phyloP scores from a whole-genome alignment of 92 coral and sea anemone species.

The Epizoanthus scotinus region DNA sequence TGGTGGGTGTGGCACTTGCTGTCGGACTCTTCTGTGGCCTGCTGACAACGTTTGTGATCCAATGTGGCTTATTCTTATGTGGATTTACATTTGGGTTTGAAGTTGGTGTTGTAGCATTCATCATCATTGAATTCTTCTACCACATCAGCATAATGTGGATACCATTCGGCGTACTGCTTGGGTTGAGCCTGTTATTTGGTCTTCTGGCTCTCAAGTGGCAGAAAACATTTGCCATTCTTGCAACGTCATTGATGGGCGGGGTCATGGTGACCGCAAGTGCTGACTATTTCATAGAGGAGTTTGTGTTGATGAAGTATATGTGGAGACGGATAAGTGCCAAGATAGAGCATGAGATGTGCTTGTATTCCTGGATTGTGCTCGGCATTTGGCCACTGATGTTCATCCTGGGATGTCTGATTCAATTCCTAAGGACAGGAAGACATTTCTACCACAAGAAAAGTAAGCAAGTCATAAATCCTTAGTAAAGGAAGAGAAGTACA shows the following conservation, averaged over 20 bases:
- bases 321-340: slow-evolving; percentile 86
- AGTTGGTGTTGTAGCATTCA: slow-evolving; percentile 73
- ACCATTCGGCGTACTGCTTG: slow-evolving; percentile 90
- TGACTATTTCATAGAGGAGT: slow-evolving; percentile 87
- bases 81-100: slow-evolving; percentile 94
- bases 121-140: slow-evolving; percentile 63
- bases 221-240: slow-evolving; percentile 76
- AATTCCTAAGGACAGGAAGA: slow-evolving; percentile 83
- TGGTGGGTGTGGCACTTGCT: slow-evolving; percentile 82
- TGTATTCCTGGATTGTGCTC: slow-evolving; percentile 83
- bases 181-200: slow-evolving; percentile 72
- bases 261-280: slow-evolving; percentile 71
- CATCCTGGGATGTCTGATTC: slow-evolving; percentile 75
- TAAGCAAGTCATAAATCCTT: slow-evolving; percentile 23
- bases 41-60: slow-evolving; percentile 78
- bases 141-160: slow-evolving; percentile 79
- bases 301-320: slow-evolving; percentile 68
- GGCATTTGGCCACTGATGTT: slow-evolving; percentile 85
- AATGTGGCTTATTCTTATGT: slow-evolving; percentile 89
- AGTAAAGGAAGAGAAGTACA: not conserved
- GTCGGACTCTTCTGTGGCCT: slow-evolving; percentile 93
- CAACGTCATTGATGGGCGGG: slow-evolving; percentile 87
- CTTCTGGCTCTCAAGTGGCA: slow-evolving; percentile 80
- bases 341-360: slow-evolving; percentile 59
- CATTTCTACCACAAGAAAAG: slow-evolving; percentile 76